phyloP scores from a whole-genome alignment of 2,888 invertebrate genomes.

The Deilephila porcellus region DNA sequence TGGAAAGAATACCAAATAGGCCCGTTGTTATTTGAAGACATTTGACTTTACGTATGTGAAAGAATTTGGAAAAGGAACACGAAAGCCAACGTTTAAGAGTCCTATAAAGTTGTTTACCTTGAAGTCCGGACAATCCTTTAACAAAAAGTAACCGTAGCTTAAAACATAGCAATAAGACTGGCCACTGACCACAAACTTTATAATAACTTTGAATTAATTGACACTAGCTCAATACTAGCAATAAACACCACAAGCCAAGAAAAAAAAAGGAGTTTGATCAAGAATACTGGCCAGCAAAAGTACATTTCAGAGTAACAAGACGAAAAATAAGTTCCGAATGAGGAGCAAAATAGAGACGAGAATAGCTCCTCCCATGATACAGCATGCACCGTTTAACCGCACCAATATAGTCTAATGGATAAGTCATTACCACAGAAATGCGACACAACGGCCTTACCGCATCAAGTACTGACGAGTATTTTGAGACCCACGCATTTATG shows the following conservation, averaged over 20 bases:
- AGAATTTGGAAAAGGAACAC: slow-evolving; percentile 2
- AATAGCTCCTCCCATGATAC: slow-evolving; percentile 13
- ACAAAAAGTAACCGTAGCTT: not conserved
- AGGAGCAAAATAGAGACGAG: slow-evolving; percentile 21
- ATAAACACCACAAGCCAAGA: not conserved
- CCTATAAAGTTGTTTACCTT: slow-evolving; percentile 31
- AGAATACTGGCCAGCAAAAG: not conserved
- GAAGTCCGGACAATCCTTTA: slow-evolving; percentile 25
- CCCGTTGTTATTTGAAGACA: not conserved
- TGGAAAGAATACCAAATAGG: slow-evolving; percentile 14
- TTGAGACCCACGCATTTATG: slow-evolving; percentile 22
- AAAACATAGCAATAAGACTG: not conserved
- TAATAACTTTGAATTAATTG: not conserved
- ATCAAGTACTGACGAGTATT: slow-evolving; percentile 23
- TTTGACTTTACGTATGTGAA: not conserved
- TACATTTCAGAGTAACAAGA: not conserved
- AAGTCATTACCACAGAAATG: slow-evolving; percentile 28
- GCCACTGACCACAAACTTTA: not conserved
- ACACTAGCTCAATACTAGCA: not conserved
- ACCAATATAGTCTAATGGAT: slow-evolving; percentile 27
- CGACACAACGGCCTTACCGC: slow-evolving; percentile 21
- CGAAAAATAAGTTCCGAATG: not conserved
- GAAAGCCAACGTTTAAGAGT: slow-evolving; percentile 19
- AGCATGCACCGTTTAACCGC: slow-evolving; percentile 24
- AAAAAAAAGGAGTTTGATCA: not conserved